Evolutionary conservation across 2,797 vertebrate species (phyloP).

Genomic region (Neosilurus hyrtlii): DNA sequence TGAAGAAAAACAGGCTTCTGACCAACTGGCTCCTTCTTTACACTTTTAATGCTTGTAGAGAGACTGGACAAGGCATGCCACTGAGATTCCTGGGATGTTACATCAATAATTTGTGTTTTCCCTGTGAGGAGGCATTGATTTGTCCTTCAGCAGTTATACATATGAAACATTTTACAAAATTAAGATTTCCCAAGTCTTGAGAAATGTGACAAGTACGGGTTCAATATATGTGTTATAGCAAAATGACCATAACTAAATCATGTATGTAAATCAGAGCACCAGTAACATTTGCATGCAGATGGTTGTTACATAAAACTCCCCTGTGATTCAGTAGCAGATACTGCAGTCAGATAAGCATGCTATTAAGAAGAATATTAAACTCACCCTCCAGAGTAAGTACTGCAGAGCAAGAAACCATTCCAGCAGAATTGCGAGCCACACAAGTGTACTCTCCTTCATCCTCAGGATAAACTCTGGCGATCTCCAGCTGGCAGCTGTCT

Average conservation of each 20-base stretch:
- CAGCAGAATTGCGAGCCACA: constrained; percentile 83
- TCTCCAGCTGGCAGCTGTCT: constrained; percentile 92
- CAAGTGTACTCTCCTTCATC: constrained; percentile 91
- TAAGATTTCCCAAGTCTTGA: neutral
- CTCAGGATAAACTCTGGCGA: constrained; percentile 88
- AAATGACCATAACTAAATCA: neutral
- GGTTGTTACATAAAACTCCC: neutral
- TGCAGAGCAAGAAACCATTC: constrained; percentile 88
- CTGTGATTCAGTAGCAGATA: neutral
- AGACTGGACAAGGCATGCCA: constrained; percentile 78
- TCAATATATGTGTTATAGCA: neutral
- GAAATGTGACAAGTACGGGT: neutral
- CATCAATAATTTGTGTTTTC: constrained; percentile 75
- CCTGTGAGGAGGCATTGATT: constrained; percentile 89
- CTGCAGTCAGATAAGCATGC: constrained; percentile 1
- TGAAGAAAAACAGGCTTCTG: constrained; percentile 88
- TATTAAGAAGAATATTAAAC: constrained; percentile 44
- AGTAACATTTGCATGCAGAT: neutral
- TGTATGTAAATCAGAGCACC: neutral
- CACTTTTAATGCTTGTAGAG: constrained; percentile 65
- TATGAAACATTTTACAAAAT: constrained; percentile 21
- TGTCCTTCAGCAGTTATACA: constrained; percentile 53
- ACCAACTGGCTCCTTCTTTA: constrained; percentile 81
- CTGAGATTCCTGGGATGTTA: constrained; percentile 69
- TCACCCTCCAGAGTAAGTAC: constrained; percentile 85